Evolutionary conservation across 2,797 vertebrate species (phyloP).

Genomic region (Cryptoprocta ferox): DNA sequence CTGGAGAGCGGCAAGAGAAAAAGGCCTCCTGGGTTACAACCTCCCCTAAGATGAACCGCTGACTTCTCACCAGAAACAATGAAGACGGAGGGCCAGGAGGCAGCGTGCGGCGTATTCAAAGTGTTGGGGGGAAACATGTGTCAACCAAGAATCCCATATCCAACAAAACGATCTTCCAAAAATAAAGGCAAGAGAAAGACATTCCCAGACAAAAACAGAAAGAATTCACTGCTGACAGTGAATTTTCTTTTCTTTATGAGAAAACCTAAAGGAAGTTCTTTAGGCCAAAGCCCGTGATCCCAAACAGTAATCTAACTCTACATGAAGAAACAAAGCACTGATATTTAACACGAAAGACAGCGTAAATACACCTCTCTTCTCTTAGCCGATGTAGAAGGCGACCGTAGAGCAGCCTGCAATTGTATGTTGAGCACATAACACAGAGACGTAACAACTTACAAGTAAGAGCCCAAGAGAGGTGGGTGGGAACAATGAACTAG

Average conservation of each 20-base stretch:
- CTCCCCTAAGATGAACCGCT: background rate
- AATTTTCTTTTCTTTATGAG: too few relatives aligned
- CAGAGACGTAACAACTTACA: background rate
- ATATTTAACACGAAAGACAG: background rate
- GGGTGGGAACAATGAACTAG: background rate
- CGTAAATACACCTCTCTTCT: background rate
- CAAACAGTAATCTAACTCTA: background rate
- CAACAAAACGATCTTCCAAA: background rate
- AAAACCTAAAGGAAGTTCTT: background rate
- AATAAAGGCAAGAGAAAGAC: background rate
- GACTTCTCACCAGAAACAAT: background rate
- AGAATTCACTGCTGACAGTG: background rate
- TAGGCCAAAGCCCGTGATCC: background rate
- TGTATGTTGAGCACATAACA: background rate
- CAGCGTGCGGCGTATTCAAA: background rate
- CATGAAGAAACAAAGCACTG: background rate
- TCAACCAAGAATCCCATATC: background rate
- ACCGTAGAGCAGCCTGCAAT: background rate
- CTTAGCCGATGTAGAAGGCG: background rate
- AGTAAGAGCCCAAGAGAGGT: background rate
- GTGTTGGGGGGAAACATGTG: background rate
- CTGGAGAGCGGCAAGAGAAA: background rate
- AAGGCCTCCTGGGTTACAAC: background rate
- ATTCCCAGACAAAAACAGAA: background rate
- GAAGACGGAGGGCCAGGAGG: background rate